Percentiles rank a stretch among this genome's conserved stretches.
These are phyloP conservation scores for Panthera tigris DNA, from an alignment of 2,113 vertebrate species.

Conservation along the genomic window DNA sequence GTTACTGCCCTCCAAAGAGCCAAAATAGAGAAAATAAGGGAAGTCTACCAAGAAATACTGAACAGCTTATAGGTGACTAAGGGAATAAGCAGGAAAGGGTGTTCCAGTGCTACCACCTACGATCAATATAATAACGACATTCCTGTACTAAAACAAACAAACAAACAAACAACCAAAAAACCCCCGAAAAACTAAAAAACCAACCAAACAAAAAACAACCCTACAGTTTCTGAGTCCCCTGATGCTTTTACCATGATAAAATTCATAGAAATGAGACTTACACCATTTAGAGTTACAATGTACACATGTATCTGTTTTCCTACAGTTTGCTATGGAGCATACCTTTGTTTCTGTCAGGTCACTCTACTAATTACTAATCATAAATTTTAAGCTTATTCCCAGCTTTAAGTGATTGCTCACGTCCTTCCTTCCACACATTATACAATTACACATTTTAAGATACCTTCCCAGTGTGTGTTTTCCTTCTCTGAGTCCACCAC, in stretches of 20 bases:
- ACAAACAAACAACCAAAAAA: no score
- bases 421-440: slow-evolving; percentile 4
- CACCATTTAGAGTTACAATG: neutral
- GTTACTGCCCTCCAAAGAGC: neutral
- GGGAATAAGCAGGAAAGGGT: neutral
- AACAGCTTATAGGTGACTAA: neutral
- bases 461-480: neutral
- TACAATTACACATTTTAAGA: neutral
- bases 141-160: neutral
- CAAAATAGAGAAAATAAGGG: neutral
- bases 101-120: neutral
- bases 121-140: neutral
- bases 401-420: neutral
- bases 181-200: neutral
- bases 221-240: neutral
- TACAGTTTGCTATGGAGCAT: neutral
- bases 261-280: neutral
- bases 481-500: neutral
- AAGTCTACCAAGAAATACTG: neutral
- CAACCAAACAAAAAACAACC: neutral
- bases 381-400: neutral
- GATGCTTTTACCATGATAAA: neutral
- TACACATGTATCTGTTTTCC: neutral
- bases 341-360: neutral
- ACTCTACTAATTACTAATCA: neutral